Evolutionary conservation across 2,888 invertebrate species (phyloP), one percentile per base, ranked within the genome.

Genomic region (Acleris holmiana): DNA sequence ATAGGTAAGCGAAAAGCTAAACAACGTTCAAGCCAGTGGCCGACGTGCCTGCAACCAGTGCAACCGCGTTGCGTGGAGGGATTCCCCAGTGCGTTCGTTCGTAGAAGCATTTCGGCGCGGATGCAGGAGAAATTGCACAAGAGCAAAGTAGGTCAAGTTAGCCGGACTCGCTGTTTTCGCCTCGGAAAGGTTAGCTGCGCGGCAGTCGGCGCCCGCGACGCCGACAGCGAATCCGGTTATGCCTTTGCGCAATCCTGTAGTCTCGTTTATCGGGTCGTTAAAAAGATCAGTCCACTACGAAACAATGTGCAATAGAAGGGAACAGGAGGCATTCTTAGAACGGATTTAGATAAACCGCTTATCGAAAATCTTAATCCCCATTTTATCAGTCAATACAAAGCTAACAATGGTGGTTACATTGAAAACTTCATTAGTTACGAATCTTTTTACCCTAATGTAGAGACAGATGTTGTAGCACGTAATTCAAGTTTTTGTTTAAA

Each of bases 141-240:
- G 86, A 80, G 71, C 76, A 72, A 91, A 82, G 91, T 92, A 76
- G 92, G 92, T 91, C 92, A 89, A 89, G 91, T 81, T 88, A 86
- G 88, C 88, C 91, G 91, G 91, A 91, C 87, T 88, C 86, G 85
- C 86, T 79, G 87, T 88, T 89, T 88, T 87, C 86, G 89, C 88
- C 80, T 80, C 82, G 85, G 82, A 91, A 90, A 91, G 91, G 91
- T 91, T 91, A 87, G 83, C 84, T 21, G 40, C 35, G 35, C 82
- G 75, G 80, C 79, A 75, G 78, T 66, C 68, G 60, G 25, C 76
- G 74, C 77, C 76, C 77, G 76, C 76, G 73, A 73, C 75, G 77
- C 79, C 76, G 69, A 77, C 77, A 73, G 78, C 78, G 79, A 84
- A 84, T 88, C 90, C 89, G 89, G 90, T 88, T 88, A 69, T 69